Evolutionary conservation across 2,888 invertebrate genomes (phyloP).

Genomic region (Habrosyne pyritoides): DNA sequence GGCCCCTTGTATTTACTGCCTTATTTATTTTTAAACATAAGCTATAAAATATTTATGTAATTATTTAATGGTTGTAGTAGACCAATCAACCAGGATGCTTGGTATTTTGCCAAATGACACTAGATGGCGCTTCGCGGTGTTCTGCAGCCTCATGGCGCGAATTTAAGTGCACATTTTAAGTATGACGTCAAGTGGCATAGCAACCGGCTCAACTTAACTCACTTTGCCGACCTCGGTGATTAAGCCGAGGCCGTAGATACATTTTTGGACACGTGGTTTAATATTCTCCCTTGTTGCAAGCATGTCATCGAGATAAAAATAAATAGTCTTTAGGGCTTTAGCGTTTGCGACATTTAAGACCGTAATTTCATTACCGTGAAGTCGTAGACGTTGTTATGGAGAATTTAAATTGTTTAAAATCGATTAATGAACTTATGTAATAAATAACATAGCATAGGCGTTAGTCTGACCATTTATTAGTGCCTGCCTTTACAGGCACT

Average conservation of each 20-base stretch:
- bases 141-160: not conserved
- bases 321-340: not conserved
- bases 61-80: not conserved
- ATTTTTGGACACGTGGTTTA: not conserved
- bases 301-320: not conserved
- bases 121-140: not conserved
- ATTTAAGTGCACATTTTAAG: not conserved
- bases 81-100: not conserved
- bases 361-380: no score
- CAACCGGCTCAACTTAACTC: not conserved
- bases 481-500: no score
- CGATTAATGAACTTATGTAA: no score
- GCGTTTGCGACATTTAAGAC: no score
- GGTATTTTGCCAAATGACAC: not conserved
- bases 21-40: not conserved
- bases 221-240: not conserved
- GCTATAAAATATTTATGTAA: no score
- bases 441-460: no score
- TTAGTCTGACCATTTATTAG: no score
- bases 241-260: not conserved
- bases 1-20: constrained; percentile 9
- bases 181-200: not conserved
- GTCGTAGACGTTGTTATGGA: no score
- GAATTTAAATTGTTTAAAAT: no score
- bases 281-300: not conserved